Base-by-base conservation (phyloP, 92 coral and sea anemone species). In the Pocillopora grandis region DNA sequence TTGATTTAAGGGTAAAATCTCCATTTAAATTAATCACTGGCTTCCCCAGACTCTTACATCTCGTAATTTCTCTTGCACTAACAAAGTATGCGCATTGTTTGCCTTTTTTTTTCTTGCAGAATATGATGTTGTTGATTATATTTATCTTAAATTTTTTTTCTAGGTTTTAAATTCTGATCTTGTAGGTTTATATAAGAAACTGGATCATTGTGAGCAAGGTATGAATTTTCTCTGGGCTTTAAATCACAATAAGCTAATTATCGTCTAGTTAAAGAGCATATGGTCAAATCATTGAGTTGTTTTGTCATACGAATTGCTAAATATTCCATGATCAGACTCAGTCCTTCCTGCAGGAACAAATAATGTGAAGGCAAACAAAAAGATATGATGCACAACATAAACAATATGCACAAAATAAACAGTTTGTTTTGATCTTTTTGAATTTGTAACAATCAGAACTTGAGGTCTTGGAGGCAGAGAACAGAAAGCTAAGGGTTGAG, bases 381-480 rank as follows among this genome's bases (percentile, higher is more conserved):
- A 42, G 8, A 42, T 42, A 42, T 42, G 52, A 42, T 3, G 52
- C 8, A 42, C 31, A 27, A 27, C 31, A 42, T 42, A 7, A 42
- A 42, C 4, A 42, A 42, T 3, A 42, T 2, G 52, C 6, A 2
- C 5, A 2, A 42, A 3, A 42, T 42, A 42, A 42, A 42, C 52
- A 42, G 5, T 42, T 3, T 42, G 4, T 42, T 42, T 42, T 42
- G 52, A 42, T 42, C 81, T 48, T 11, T 33, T 33, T 48, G 27
- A 11, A 36, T 70, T 59, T 55, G 17, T 0, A 23, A 11, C 61
- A 66, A 17, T 61, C 66, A 91, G 94, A 91, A 55, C 87, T 91
- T n/a, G 87, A 91, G 72, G 72, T 66, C 27, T 86, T 72, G 52
- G 80, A 91, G n/a, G 78, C 71, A 76, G 95, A 94, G 49, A 90